Percentiles rank a stretch among this genome's conserved stretches.
These are phyloP conservation scores for Hemiprocne comata DNA, from an alignment of 2,113 vertebrate species.

Conservation along the genomic window DNA sequence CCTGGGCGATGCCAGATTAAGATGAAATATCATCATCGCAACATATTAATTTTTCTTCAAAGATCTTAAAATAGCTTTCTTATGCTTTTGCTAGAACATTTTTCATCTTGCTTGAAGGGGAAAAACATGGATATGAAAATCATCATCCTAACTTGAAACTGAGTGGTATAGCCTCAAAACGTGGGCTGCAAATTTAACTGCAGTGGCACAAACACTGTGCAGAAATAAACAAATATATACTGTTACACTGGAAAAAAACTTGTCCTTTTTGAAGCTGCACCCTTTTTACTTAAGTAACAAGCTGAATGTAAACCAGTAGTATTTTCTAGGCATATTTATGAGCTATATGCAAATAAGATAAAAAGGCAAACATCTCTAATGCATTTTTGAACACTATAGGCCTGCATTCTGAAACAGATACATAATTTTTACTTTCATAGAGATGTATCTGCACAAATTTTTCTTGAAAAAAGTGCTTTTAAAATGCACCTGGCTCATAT, in stretches of 20 bases:
- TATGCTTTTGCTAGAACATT: conserved; percentile 58
- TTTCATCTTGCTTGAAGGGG: conserved; percentile 52
- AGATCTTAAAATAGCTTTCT: conserved; percentile 64
- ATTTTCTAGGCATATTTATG: conserved; percentile 75
- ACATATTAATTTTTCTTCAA: conserved; percentile 61
- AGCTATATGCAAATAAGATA: conserved; percentile 76
- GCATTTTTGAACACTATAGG: conserved; percentile 60
- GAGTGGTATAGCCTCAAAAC: conserved; percentile 54
- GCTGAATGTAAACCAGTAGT: conserved; percentile 72
- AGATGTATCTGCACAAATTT: conserved; percentile 22
- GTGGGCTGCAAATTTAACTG: conserved; percentile 55
- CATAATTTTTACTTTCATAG: conserved; percentile 66
- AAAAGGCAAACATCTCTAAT: conserved; percentile 71
- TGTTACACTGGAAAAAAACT: conserved; percentile 50
- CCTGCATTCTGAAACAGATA: conserved; percentile 61
- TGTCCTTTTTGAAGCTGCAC: conserved; percentile 64
- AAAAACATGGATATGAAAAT: conserved; percentile 52
- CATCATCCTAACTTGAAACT: conserved; percentile 37
- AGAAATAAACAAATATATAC: conserved; percentile 69
- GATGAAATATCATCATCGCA: conserved; percentile 66
- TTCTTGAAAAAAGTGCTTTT: background rate
- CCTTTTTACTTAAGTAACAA: conserved; percentile 69
- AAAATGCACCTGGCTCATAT: background rate
- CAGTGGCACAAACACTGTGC: conserved; percentile 38
- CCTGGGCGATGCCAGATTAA: conserved; percentile 57